Base-by-base conservation (phyloP, 2,888 invertebrate species). In the Yponomeuta cagnagella region DNA sequence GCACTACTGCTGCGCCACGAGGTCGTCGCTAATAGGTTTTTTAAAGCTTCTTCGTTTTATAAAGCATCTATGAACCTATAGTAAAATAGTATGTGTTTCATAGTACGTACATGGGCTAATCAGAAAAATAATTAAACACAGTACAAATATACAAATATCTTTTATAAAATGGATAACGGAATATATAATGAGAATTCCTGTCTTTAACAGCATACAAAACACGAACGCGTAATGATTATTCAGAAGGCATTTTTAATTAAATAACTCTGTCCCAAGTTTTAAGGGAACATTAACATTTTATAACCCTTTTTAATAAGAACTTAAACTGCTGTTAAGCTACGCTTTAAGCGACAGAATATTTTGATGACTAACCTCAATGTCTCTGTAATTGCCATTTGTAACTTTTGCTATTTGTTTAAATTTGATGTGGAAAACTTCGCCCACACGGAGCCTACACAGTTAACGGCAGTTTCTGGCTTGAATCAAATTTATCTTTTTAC, bases 271-370 rank as follows among this genome's bases (percentile, higher is more conserved):
- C 81, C 52, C 81, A 82, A 86, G 83, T 86, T 83, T 79, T 78
- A 80, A 78, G 78, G 83, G 77, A 77, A 83, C 87, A 88, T 92
- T 87, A 91, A 91, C 52, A 89, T 89, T 92, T 90, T 86, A 90
- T 78, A 91, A 91, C 90, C 90, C 91, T 90, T 92, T 90, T 92
- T 91, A 90, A 88, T 89, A 90, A 87, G 86, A 87, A 86, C 84
- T 89, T 84, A 89, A 90, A 89, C 80, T 82, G 85, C 83, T 79
- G 82, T 85, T 84, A 85, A 84, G 82, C 80, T 83, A 77, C 81
- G 81, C 83, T 83, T 85, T 85, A 85, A 87, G 86, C 83, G 82
- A 81, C 79, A 86, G 86, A 88, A 89, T 89, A 90, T 89, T 43
- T 89, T 88, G 83, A 86, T 84, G 86, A 80, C 82, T 78, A 79